Conservation (phyloP, 2,888 invertebrate species). For the Tridacna gigas region DNA sequence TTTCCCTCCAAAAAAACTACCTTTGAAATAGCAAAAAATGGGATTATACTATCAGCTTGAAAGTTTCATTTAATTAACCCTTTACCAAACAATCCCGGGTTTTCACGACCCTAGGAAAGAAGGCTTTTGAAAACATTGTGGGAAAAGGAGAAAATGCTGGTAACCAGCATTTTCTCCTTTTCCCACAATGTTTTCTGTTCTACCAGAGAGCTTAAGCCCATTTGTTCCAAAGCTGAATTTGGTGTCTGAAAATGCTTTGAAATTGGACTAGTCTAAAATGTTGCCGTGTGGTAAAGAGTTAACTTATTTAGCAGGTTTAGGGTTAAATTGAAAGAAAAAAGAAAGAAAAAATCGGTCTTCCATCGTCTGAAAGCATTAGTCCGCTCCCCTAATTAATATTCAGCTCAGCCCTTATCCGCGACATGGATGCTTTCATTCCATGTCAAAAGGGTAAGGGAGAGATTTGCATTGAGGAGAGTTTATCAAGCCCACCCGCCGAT, state of each 20-base stretch:
- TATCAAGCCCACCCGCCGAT: slow-evolving; percentile 48
- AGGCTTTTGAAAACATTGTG: background rate
- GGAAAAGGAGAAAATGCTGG: background rate
- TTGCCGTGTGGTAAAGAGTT: no score
- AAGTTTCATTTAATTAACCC: no score
- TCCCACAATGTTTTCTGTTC: background rate
- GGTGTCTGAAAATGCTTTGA: no score
- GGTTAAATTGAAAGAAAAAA: background rate
- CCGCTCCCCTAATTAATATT: slow-evolving; percentile 47
- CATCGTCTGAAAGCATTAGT: background rate
- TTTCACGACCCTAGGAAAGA: background rate
- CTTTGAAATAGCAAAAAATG: no score
- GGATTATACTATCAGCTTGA: no score
- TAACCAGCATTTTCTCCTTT: background rate
- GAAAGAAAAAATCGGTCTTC: background rate
- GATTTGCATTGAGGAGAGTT: slow-evolving; percentile 53
- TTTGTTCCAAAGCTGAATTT: no score
- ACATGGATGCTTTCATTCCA: slow-evolving; percentile 49
- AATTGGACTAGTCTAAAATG: no score
- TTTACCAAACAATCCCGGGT: background rate
- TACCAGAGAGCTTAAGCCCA: no score
- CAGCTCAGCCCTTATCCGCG: slow-evolving; percentile 37
- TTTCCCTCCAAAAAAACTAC: no score
- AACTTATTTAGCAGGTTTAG: no score
- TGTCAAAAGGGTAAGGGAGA: slow-evolving; percentile 51